These are phyloP conservation scores for Holacanthus passer DNA, from an alignment of 2,113 vertebrate genomes.

Conservation along the genomic window DNA sequence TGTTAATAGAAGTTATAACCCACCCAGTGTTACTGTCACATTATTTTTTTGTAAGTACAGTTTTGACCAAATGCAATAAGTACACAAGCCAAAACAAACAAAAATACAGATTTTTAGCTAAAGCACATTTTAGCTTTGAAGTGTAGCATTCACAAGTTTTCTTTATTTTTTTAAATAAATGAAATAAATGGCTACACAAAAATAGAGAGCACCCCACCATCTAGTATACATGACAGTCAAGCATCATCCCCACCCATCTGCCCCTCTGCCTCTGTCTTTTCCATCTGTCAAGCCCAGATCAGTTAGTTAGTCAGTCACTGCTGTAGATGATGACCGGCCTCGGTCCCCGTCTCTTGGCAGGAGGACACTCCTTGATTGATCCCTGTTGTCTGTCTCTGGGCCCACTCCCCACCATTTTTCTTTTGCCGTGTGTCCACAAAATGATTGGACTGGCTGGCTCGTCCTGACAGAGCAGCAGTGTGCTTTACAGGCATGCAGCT, in stretches of 20 bases:
- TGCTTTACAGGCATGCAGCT: constrained; percentile 46
- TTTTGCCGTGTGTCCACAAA: constrained; percentile 33
- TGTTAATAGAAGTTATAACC: too few species aligned
- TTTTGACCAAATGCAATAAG: not conserved
- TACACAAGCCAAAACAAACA: too few species aligned
- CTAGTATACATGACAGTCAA: not conserved
- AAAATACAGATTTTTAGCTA: too few species aligned
- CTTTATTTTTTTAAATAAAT: too few species aligned
- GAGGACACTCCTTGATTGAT: constrained; percentile 54
- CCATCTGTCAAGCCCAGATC: constrained; percentile 25
- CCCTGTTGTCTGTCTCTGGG: constrained; percentile 18
- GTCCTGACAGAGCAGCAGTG: constrained; percentile 19
- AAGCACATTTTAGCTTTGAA: not conserved
- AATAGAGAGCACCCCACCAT: not conserved
- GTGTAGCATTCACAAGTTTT: not conserved
- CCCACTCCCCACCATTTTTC: constrained; percentile 27
- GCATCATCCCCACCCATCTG: not conserved
- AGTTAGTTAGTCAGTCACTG: constrained; percentile 27
- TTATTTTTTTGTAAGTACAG: too few species aligned
- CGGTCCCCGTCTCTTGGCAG: constrained; percentile 34
- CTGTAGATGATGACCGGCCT: constrained; percentile 31
- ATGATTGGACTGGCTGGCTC: constrained; percentile 7
- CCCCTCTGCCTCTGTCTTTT: not conserved
- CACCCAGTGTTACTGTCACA: not conserved
- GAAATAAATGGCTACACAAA: not conserved